Evolutionary conservation across 1,140 invertebrate genomes (phyloP), one percentile per base, ranked within the genome.

Genomic region (Anagrus nilaparvatae): DNA sequence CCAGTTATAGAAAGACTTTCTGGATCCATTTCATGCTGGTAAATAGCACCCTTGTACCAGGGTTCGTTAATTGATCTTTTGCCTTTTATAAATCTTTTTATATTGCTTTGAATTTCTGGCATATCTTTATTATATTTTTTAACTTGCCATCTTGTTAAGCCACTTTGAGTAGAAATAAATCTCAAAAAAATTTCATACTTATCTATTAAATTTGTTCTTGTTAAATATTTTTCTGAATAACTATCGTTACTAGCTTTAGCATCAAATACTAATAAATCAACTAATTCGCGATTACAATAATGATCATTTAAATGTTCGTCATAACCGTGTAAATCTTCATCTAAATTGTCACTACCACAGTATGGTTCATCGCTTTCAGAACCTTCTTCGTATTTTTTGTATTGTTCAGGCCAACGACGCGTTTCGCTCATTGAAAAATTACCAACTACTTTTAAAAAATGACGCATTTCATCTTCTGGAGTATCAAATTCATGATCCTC

Each of bases 41-140:
- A 74, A 4, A 95, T 86, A 3, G 92, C 89, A 33, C 85, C 79
- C 58, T 85, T 84, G 58, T 96, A 97, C 84, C 90, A 96, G 0
- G 84, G 78, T 59, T 94, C 90, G 58, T 95, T 86, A 14, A 92
- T 86, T 1, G 90, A 81, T 38, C 75, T 75, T 12, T 75, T 78
- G n/a, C n/a, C n/a, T n/a, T n/a, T n/a, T n/a, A n/a, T n/a, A n/a
- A n/a, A n/a, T n/a, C n/a, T n/a, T n/a, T n/a, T n/a, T n/a, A n/a
- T n/a, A 9, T 43, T 40, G 7, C 17, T 39, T 3, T 29, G 20
- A 8, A 47, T 43, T 9, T 43, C 35, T 0, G 16, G 9, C 3
- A 47, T 39, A 3, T 25, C 32, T n/a, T 47, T 36, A 10, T 43
- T 25, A 18, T 31, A 28, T 9, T 5, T 40, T 0, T 40, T 32